Conservation (phyloP, 2,888 invertebrate genomes). For the Resseliella maxima region DNA sequence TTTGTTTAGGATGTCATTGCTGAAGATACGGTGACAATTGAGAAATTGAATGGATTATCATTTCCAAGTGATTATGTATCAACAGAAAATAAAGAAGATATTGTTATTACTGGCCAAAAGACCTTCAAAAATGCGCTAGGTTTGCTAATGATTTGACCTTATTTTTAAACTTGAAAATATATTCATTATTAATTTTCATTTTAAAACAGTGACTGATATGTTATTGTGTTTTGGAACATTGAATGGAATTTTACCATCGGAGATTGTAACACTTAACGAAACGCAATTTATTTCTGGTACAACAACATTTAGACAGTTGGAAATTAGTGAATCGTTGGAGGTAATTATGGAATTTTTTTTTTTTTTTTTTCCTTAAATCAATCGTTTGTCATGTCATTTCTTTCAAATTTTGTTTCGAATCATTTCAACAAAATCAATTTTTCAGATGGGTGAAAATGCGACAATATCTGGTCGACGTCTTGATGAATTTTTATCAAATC, state of each 20-base stretch:
- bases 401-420: not conserved
- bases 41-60: constrained; percentile 68
- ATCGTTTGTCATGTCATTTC: not conserved
- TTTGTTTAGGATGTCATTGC: constrained; percentile 66
- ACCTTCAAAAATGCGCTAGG: constrained; percentile 63
- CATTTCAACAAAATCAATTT: constrained; percentile 25
- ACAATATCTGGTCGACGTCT: constrained; percentile 67
- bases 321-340: constrained; percentile 68
- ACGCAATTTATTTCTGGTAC: constrained; percentile 67
- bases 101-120: constrained; percentile 68
- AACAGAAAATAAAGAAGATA: constrained; percentile 62
- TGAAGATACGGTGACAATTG: constrained; percentile 63
- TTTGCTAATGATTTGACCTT: not conserved
- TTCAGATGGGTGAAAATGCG: constrained; percentile 68
- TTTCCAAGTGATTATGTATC: constrained; percentile 71
- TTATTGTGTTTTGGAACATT: constrained; percentile 66
- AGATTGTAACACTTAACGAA: constrained; percentile 68
- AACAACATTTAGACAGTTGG: constrained; percentile 70
- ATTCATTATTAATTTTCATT: no score
- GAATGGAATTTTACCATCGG: constrained; percentile 68
- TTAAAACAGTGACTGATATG: constrained; percentile 60
- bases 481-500: constrained; percentile 68
- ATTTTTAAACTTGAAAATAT: not conserved
- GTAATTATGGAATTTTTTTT: constrained; percentile 63
- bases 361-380: not conserved